These are phyloP conservation scores for Fukomys damarensis DNA, from an alignment of 2,113 vertebrate genomes.

Conservation along the genomic window DNA sequence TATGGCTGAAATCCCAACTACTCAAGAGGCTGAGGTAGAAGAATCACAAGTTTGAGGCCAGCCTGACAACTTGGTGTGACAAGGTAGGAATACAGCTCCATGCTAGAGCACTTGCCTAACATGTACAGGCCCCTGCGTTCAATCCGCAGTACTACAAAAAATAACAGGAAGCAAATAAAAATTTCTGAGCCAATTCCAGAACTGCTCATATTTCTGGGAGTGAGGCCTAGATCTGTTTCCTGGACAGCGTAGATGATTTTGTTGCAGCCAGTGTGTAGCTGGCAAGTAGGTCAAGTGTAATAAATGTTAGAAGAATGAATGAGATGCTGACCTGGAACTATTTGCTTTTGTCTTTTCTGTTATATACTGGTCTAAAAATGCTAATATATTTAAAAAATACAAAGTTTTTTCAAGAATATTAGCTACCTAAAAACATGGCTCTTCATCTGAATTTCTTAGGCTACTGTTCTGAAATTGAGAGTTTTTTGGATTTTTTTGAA, in stretches of 20 bases:
- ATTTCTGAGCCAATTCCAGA: background rate
- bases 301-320: background rate
- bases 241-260: background rate
- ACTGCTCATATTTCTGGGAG: background rate
- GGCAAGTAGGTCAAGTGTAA: background rate
- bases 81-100: background rate
- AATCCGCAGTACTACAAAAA: background rate
- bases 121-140: background rate
- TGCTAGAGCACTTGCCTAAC: background rate
- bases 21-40: background rate
- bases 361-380: background rate
- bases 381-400: background rate
- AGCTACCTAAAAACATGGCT: background rate
- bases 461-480: background rate
- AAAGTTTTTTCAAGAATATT: background rate
- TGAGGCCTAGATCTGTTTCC: background rate
- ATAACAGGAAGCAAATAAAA: background rate
- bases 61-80: background rate
- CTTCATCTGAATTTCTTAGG: background rate
- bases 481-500: background rate
- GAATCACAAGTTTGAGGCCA: background rate
- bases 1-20: background rate
- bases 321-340: constrained; percentile 6
- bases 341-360: background rate
- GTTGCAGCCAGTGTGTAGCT: background rate